These are phyloP conservation scores for Brachystomella parvula DNA, from an alignment of 1,140 invertebrate genomes.

Conservation along the genomic window DNA sequence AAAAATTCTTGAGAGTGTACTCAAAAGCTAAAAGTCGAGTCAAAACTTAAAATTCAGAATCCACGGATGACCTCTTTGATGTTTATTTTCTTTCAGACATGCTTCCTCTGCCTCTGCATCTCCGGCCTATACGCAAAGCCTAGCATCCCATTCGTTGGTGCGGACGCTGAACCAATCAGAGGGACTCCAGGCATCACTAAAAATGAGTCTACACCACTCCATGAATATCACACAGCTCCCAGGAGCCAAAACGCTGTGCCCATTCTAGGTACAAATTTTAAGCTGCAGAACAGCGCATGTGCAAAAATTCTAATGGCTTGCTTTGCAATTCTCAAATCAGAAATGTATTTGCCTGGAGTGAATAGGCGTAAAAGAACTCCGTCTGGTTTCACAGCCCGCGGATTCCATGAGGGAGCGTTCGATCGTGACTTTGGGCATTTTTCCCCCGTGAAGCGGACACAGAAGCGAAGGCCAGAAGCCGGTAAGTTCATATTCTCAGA, in stretches of 20 bases:
- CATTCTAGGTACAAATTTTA: too few relatives aligned
- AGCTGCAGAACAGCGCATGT: too few relatives aligned
- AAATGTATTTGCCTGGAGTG: too few relatives aligned
- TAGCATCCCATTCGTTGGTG: neutral
- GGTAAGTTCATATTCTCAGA: neutral
- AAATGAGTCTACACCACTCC: too few relatives aligned
- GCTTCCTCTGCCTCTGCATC: neutral
- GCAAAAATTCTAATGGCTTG: too few relatives aligned
- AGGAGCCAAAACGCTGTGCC: too few relatives aligned
- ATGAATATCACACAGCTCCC: too few relatives aligned
- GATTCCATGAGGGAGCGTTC: conserved; percentile 48
- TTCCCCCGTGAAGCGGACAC: conserved; percentile 34
- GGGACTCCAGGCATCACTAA: too few relatives aligned
- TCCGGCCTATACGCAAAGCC: neutral
- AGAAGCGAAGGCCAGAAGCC: conserved; percentile 32
- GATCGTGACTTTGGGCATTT: conserved; percentile 40
- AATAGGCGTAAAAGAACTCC: conserved; percentile 33
- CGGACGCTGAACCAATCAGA: neutral
- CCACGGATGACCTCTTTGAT: neutral
- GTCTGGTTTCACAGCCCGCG: conserved; percentile 41
- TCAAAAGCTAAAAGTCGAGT: neutral
- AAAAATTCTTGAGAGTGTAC: neutral
- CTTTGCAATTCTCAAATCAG: too few relatives aligned
- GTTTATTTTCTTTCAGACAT: neutral
- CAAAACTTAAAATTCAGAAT: neutral